phyloP scores from a whole-genome alignment of 2,888 invertebrate genomes.

The Parnassius smintheus region DNA sequence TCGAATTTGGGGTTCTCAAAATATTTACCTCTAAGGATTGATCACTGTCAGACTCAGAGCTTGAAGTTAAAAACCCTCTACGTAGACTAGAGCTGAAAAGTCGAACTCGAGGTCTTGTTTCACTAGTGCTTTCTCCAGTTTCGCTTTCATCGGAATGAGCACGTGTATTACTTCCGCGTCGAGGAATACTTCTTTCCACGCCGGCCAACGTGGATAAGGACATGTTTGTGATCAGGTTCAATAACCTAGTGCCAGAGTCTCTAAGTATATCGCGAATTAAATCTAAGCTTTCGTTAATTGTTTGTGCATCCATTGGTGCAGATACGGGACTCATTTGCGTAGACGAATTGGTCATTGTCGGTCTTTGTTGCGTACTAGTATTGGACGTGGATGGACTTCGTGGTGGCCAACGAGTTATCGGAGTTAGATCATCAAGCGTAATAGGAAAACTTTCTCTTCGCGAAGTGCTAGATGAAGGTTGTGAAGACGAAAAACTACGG shows the following conservation, averaged over 20 bases:
- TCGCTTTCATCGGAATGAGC: constrained; percentile 55
- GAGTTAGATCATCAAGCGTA: constrained; percentile 11
- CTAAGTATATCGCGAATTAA: constrained; percentile 71
- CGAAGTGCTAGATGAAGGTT: constrained; percentile 29
- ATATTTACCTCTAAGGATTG: constrained; percentile 68
- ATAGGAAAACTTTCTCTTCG: constrained; percentile 9
- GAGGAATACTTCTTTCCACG: constrained; percentile 50
- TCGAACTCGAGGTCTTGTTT: constrained; percentile 44
- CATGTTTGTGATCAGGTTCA: constrained; percentile 74
- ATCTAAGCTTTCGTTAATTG: constrained; percentile 72
- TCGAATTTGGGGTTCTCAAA: constrained; percentile 63
- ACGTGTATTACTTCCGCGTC: constrained; percentile 41
- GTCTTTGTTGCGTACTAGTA: constrained; percentile 37
- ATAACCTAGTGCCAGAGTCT: constrained; percentile 69
- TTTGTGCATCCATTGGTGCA: constrained; percentile 61
- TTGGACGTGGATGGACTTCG: constrained; percentile 35
- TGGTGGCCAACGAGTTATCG: constrained; percentile 14
- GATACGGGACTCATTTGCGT: constrained; percentile 57
- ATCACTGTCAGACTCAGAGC: constrained; percentile 70
- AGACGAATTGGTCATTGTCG: constrained; percentile 53
- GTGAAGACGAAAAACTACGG: constrained; percentile 29
- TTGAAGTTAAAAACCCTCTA: constrained; percentile 46
- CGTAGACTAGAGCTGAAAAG: constrained; percentile 38
- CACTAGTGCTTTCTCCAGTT: constrained; percentile 32
- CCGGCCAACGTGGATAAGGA: constrained; percentile 64